Evolutionary conservation across 2,888 invertebrate genomes (phyloP).

Genomic region (Drosophila pseudotalamancana): DNA sequence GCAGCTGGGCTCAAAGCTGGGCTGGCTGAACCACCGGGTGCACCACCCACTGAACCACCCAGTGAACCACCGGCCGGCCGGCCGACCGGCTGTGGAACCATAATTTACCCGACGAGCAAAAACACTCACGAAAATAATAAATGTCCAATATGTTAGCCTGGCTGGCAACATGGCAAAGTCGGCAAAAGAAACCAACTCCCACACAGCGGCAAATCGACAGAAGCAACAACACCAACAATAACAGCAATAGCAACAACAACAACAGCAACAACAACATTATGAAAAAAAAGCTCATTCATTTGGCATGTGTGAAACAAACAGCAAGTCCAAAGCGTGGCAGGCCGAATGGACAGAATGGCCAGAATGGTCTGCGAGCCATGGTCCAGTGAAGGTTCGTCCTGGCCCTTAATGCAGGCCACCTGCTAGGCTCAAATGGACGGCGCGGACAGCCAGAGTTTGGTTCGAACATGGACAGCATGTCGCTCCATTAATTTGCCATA

Average conservation of each 20-base stretch:
- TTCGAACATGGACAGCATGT: conserved; percentile 72
- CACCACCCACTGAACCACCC: background rate
- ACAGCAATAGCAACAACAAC: conserved; percentile 30
- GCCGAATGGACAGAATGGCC: no score
- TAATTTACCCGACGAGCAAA: conserved; percentile 78
- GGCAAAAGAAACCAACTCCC: conserved; percentile 60
- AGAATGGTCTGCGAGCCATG: conserved; percentile 2
- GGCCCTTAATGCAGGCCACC: conserved; percentile 59
- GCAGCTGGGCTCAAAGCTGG: conserved; percentile 12
- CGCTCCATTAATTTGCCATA: conserved; percentile 82
- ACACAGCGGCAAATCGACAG: conserved; percentile 53
- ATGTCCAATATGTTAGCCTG: conserved; percentile 77
- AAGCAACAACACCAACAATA: conserved; percentile 36
- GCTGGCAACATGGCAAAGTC: conserved; percentile 61
- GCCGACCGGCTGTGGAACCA: conserved; percentile 34
- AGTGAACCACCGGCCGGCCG: background rate
- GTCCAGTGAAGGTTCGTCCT: conserved; percentile 40
- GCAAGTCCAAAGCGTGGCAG: conserved; percentile 30
- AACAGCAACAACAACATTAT: no score
- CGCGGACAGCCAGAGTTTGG: conserved; percentile 18
- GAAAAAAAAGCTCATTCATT: conserved; percentile 66
- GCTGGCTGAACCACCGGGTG: background rate
- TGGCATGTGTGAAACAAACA: conserved; percentile 74
- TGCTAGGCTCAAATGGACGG: conserved; percentile 65
- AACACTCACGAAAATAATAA: conserved; percentile 80